phyloP scores from a whole-genome alignment of 37 sponge, comb jelly and placozoan species.

The Oopsacas minuta region DNA sequence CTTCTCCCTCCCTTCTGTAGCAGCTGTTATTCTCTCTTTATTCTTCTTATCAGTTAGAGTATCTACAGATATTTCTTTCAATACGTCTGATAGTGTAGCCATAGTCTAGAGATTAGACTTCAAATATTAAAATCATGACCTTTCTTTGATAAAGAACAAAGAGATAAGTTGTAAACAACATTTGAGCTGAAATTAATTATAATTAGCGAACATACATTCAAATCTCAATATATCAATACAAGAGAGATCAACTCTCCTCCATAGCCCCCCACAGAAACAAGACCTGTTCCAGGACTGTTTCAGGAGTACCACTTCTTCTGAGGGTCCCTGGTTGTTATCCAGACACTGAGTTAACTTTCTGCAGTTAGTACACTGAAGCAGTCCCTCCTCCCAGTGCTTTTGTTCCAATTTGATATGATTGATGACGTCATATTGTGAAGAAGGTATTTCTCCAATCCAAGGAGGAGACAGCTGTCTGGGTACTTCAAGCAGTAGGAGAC shows the following conservation, averaged over 20 bases:
- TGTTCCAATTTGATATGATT: not conserved
- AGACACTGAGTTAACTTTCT: slow-evolving; percentile 13
- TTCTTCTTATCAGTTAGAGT: not conserved
- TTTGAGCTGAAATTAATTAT: not conserved
- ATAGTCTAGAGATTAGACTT: not conserved
- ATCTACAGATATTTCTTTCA: not conserved
- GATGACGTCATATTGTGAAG: not conserved
- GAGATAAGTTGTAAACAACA: too few relatives aligned
- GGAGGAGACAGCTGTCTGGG: not conserved
- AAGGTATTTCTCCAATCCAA: not conserved
- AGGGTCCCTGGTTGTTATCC: not conserved
- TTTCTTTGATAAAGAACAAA: too few relatives aligned
- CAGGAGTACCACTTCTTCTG: not conserved
- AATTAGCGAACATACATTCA: not conserved
- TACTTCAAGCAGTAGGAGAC: not conserved
- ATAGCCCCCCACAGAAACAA: not conserved
- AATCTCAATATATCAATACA: not conserved
- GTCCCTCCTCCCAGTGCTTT: not conserved
- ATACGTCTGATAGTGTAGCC: not conserved
- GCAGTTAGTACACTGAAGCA: not conserved
- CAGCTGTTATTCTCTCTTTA: not conserved
- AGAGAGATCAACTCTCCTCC: not conserved
- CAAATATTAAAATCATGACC: not conserved
- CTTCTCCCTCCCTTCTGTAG: not conserved
- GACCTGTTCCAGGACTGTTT: not conserved